Base-by-base conservation (phyloP, 2,113 vertebrate species). In the Coryphaenoides rupestris region DNA sequence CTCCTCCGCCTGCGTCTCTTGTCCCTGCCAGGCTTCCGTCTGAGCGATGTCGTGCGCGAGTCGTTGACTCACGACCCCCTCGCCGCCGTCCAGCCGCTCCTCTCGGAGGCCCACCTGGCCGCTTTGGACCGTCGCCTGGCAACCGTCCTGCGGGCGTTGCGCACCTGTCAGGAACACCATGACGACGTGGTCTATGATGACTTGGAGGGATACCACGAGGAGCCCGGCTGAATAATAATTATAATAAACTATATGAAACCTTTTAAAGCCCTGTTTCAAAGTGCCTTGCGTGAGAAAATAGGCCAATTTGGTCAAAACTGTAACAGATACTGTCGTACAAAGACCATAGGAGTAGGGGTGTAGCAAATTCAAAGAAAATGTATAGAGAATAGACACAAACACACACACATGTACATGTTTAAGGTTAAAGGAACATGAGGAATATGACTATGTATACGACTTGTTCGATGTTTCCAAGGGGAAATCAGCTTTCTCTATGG, bases 11-110 rank as follows among this genome's bases (percentile, higher is more conserved):
- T 89, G 53, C 90, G 85, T 10, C 90, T 99, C 66, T 90, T 97
- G 89, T 89, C 89, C 55, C 77, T 91, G 73, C 68, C 79, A 0
- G 52, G 55, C 26, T 95, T 93, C 61, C 87, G 24, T 24, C 90
- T 98, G 52, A 95, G 95, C 0, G 93, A 94, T 0, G 75, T 94
- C 55, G 94, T 98, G 95, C 91, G 92, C 0, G 94, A 98, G 66
- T 96, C 96, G 0, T 81, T 99, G 69, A 75, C 82, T 19, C 79
- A 66, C 71, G 97, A 99, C 78, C 90, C 87, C 63, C 91, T 99
- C 92, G 92, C 90, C 46, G 88, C 0, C 19, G 86, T 94, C 58
- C 90, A 90, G 0, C 95, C 97, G 0, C 69, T 99, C 22, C 91
- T 99, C 17, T 93, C 93, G 40, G 87, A 84, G 45, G 82, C 86